Conservation (phyloP, 53 echinoderm and acorn worm genomes). For the Temnopleurus reevesii region DNA sequence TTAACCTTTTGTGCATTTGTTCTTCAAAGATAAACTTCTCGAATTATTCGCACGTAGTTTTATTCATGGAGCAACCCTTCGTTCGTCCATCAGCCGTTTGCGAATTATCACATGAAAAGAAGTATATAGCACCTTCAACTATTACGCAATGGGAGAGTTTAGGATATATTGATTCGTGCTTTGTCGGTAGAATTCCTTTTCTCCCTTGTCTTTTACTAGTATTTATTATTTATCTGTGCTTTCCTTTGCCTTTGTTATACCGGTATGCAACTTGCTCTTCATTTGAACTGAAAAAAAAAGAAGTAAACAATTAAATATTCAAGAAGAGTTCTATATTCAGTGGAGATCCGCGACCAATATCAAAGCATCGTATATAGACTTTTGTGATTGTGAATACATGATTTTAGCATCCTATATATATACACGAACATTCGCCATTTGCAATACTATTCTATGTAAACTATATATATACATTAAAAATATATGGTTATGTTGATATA, state of each 20-base stretch:
- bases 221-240: background rate
- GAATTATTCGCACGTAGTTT: background rate
- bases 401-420: too few relatives aligned
- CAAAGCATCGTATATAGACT: too few relatives aligned
- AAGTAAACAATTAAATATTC: constrained; percentile 2
- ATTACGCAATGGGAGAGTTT: background rate
- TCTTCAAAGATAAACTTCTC: background rate
- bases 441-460: too few relatives aligned
- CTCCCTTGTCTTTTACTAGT: background rate
- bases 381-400: too few relatives aligned
- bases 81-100: background rate
- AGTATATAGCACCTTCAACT: background rate
- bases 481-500: too few relatives aligned
- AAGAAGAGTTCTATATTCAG: too few relatives aligned
- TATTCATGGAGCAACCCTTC: background rate
- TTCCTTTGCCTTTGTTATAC: too few relatives aligned
- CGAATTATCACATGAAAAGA: background rate
- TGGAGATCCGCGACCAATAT: too few relatives aligned
- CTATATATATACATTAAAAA: too few relatives aligned
- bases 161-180: background rate
- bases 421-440: too few relatives aligned
- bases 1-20: background rate
- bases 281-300: background rate
- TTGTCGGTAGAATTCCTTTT: background rate
- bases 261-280: too few relatives aligned